Evolutionary conservation across 2,113 vertebrate genomes (phyloP).

Genomic region (Struthio camelus): DNA sequence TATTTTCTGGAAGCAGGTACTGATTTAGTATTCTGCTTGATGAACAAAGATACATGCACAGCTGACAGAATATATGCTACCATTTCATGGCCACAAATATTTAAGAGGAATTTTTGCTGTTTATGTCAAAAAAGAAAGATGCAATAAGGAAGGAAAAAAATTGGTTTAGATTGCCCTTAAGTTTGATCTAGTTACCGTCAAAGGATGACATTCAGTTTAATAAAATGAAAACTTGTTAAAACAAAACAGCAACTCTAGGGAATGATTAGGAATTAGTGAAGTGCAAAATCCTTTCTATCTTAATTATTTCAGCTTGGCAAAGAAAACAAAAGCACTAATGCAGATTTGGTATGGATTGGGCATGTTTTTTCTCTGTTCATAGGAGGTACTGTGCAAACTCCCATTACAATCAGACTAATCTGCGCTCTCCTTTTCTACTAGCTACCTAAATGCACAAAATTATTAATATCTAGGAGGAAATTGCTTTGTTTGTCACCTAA

Average conservation of each 20-base stretch:
- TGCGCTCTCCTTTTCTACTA: not conserved
- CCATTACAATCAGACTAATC: not conserved
- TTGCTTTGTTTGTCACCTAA: not conserved
- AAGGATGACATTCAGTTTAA: not conserved
- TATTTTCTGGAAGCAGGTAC: not conserved
- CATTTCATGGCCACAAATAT: not conserved
- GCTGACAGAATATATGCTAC: not conserved
- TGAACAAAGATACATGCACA: not conserved
- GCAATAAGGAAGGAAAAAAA: not conserved
- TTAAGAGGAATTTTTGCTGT: not conserved
- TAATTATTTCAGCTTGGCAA: not conserved
- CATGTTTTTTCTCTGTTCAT: not conserved
- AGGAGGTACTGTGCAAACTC: not conserved
- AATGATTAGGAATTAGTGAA: not conserved
- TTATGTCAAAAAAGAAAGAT: not conserved
- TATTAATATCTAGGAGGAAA: not conserved
- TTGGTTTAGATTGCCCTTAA: not conserved
- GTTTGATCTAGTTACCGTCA: not conserved
- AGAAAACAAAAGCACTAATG: not conserved
- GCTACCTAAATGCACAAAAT: not conserved
- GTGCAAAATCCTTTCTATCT: not conserved
- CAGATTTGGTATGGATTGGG: not conserved
- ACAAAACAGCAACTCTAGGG: not conserved
- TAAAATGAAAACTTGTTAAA: not conserved
- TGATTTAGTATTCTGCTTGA: not conserved